Percentiles rank a stretch among this genome's conserved stretches.
Evolutionary conservation across 2,888 invertebrate genomes (phyloP).

Genomic region (Himalopsyche japonica): DNA sequence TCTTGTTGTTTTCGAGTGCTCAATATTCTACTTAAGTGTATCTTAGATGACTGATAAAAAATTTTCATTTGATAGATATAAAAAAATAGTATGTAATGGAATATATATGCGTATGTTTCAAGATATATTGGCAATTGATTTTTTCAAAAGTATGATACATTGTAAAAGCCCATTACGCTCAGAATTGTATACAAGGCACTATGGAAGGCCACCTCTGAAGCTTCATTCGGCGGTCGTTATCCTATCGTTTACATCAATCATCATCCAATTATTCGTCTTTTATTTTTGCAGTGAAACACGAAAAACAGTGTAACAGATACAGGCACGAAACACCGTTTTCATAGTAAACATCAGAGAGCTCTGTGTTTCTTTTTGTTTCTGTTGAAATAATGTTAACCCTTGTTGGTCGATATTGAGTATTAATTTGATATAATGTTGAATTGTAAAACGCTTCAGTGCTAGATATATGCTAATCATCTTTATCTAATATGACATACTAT

Average conservation of each 20-base stretch:
- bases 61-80: too few species aligned
- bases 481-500: too few species aligned
- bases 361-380: background rate
- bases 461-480: too few species aligned
- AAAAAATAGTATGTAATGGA: too few species aligned
- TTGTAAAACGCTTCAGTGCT: too few species aligned
- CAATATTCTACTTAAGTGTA: too few species aligned
- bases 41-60: too few species aligned
- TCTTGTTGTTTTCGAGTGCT: too few species aligned
- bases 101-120: too few species aligned
- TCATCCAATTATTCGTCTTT: slow-evolving; percentile 22
- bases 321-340: slow-evolving; percentile 1
- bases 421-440: too few species aligned
- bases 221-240: slow-evolving; percentile 8
- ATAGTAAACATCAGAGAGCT: background rate
- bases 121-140: too few species aligned
- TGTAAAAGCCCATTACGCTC: background rate
- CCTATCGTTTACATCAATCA: slow-evolving; percentile 20
- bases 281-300: slow-evolving; percentile 19
- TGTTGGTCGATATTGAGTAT: background rate
- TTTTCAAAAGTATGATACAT: background rate
- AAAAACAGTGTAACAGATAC: slow-evolving; percentile 16
- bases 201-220: background rate
- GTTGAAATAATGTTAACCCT: background rate
- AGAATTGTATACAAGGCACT: background rate